These are phyloP conservation scores for Steatocranus sp. DNA, from an alignment of 2,797 vertebrate species.

Conservation along the genomic window DNA sequence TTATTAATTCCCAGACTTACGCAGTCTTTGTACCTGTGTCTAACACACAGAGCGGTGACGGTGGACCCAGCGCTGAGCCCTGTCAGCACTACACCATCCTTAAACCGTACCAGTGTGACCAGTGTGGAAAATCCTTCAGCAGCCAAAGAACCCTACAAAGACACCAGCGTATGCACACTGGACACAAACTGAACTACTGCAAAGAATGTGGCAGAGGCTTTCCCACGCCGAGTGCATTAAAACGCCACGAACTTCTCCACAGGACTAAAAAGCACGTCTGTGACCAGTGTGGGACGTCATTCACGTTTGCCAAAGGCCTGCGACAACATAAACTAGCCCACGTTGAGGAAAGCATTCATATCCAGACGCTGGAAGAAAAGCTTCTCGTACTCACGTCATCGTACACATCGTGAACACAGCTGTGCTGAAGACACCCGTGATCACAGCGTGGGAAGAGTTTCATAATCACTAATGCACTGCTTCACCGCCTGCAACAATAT, in stretches of 20 bases:
- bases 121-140: background rate
- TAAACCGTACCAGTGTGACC: background rate
- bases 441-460: background rate
- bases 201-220: background rate
- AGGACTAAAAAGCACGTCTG: background rate
- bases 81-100: background rate
- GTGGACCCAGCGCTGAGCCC: background rate
- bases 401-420: accelerated
- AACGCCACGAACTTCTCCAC: background rate
- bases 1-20: background rate
- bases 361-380: background rate
- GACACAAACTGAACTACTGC: background rate
- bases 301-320: background rate
- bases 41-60: background rate
- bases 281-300: background rate
- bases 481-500: accelerated
- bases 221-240: background rate
- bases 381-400: background rate
- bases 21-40: background rate
- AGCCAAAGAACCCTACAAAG: background rate
- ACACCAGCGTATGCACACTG: background rate
- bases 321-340: background rate
- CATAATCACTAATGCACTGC: background rate
- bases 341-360: background rate
- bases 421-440: background rate